Base-by-base conservation (phyloP, 2,888 invertebrate species). In the Ochropleura leucogaster region DNA sequence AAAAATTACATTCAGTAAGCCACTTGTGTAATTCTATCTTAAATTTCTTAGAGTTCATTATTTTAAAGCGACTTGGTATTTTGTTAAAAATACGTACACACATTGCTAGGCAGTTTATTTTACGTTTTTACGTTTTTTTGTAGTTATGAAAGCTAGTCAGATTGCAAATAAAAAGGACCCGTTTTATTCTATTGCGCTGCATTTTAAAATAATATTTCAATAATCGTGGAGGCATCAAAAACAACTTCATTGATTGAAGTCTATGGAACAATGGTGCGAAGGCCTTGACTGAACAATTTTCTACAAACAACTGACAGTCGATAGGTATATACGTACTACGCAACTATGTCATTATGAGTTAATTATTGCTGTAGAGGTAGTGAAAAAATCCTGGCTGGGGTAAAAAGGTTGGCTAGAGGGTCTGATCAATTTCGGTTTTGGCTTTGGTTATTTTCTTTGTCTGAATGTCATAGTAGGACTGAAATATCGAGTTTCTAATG, bases 231-330 rank as follows among this genome's bases (percentile, higher is more conserved):
- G 47, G 30, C 42, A 47, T 7, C 16, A 64, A 80, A 42, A 60
- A 68, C 65, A 42, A 6, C 68, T 65, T 44, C 40, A 67, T 60
- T 72, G 71, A 71, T 57, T 79, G 63, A 51, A 60, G 46, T 55
- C 57, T 14, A 71, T 63, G 30, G 30, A 77, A 84, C 86, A 86
- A 84, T 84, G 57, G 82, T 6, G n/a, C n/a, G n/a, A 51, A n/a
- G 60, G 47, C 85, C 84, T 86, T 84, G 74, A 73, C 67, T 68
- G 47, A 47, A 71, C 47, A 47, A 81, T 84, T 74, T 84, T 65
- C 65, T 49, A 57, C n/a, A 60, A 57, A 44, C 59, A 62, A 18
- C 9, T 12, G 47, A 16, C 20, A 10, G 0, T 44, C 46, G 57
- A 42, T 63, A 53, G 16, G 7, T 74, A 77, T 5, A 8, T 46